phyloP scores from a whole-genome alignment of 2,797 vertebrate species.

The Gambelia wislizenii region DNA sequence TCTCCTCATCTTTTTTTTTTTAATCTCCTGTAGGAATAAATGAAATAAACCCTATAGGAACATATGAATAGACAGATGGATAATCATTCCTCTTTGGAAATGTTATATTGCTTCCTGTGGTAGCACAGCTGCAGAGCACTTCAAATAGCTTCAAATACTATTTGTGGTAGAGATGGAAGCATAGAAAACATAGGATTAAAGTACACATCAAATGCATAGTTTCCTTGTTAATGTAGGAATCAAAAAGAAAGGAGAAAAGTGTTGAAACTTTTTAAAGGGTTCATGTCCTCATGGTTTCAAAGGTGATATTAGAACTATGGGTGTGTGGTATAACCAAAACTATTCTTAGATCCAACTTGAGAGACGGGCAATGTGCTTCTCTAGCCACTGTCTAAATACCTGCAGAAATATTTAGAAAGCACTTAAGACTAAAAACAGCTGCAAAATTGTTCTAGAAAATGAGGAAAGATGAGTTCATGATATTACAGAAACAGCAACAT shows the following conservation, averaged over 20 bases:
- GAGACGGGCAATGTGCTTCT: background rate
- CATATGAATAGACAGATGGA: slow-evolving; percentile 19
- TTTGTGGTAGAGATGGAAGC: background rate
- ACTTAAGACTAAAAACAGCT: background rate
- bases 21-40: background rate
- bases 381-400: background rate
- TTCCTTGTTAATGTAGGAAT: background rate
- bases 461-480: background rate
- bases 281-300: background rate
- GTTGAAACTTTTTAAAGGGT: background rate
- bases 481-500: background rate
- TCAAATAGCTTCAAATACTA: background rate
- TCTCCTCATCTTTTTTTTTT: background rate
- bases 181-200: background rate
- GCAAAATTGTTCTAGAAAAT: background rate
- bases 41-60: background rate
- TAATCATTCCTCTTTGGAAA: background rate
- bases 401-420: background rate
- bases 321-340: background rate
- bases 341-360: background rate
- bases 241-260: background rate
- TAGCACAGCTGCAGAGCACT: slow-evolving; percentile 10
- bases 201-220: background rate
- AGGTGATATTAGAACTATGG: background rate
- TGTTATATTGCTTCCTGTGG: background rate